Conservation (phyloP, 2,888 invertebrate species). For the Myopa tessellatipennis region DNA sequence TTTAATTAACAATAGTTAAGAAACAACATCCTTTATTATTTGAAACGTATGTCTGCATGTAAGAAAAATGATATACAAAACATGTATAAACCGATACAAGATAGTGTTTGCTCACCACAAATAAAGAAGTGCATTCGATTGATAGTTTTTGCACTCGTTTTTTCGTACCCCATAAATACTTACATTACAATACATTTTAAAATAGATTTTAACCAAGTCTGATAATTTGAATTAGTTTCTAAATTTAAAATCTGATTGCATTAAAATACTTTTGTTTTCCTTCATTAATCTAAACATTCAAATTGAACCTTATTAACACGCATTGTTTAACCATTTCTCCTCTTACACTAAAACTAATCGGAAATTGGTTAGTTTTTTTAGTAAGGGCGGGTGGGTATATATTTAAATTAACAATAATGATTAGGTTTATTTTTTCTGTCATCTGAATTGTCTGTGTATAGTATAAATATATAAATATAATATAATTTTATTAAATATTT, state of each 20-base stretch:
- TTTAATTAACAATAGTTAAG: slow-evolving; percentile 20
- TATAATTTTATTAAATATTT: slow-evolving; percentile 37
- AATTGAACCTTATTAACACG: neutral
- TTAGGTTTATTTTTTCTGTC: slow-evolving; percentile 25
- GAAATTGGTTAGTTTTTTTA: neutral
- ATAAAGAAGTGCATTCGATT: slow-evolving; percentile 6
- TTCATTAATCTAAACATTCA: slow-evolving; percentile 43
- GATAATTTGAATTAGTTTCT: slow-evolving; percentile 25
- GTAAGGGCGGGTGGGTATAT: neutral
- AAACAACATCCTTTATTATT: slow-evolving; percentile 24
- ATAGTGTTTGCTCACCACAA: slow-evolving; percentile 1
- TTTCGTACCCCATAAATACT: neutral
- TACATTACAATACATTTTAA: slow-evolving; percentile 4
- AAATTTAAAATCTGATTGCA: slow-evolving; percentile 22
- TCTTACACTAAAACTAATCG: neutral
- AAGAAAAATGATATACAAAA: slow-evolving; percentile 27
- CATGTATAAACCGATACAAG: slow-evolving; percentile 24
- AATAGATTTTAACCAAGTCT: no score
- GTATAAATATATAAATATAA: slow-evolving; percentile 46
- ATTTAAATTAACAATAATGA: slow-evolving; percentile 27
- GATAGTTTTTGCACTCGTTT: slow-evolving; percentile 22
- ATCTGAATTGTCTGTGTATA: slow-evolving; percentile 43
- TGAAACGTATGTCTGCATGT: slow-evolving; percentile 38
- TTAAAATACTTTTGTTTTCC: slow-evolving; percentile 16
- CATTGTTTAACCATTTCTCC: neutral